A percentile compares a stretch with the other conserved stretches of the same genome.
Conservation (phyloP, 2,888 invertebrate genomes). For the Odontothrips loti region DNA sequence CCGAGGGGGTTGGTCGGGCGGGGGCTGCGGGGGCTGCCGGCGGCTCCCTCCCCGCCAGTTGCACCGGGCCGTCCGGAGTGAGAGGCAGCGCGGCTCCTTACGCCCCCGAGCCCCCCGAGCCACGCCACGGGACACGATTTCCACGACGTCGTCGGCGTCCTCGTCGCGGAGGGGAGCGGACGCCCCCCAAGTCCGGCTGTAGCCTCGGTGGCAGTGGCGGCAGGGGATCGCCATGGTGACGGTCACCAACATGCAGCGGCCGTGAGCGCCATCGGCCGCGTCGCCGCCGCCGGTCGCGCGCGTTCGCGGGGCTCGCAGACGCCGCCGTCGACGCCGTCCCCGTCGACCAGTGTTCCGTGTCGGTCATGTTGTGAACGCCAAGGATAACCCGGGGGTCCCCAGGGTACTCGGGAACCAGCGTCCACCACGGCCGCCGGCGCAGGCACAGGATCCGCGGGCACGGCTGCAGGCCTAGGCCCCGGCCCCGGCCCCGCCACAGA, state of each 20-base stretch:
- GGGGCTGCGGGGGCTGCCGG: background rate
- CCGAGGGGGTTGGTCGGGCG: background rate
- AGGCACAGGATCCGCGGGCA: background rate
- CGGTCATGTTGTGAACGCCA: background rate
- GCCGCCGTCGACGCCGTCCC: background rate
- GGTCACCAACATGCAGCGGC: too few relatives aligned
- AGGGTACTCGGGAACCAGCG: background rate
- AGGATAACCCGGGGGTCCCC: background rate
- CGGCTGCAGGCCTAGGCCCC: background rate
- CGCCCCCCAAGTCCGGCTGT: background rate
- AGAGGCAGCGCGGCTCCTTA: background rate
- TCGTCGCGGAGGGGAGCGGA: background rate
- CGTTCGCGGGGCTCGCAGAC: background rate
- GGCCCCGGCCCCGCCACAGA: conserved; percentile 4
- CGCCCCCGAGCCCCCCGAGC: background rate
- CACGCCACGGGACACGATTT: background rate
- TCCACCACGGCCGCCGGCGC: conserved; percentile 9
- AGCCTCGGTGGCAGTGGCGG: background rate
- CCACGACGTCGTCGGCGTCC: background rate
- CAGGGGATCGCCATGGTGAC: too few relatives aligned
- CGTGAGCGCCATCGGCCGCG: too few relatives aligned
- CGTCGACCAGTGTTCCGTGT: background rate
- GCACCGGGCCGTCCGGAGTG: background rate
- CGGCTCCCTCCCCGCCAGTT: background rate
- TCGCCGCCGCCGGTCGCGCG: background rate